A percentile compares a stretch with the other conserved stretches of the same genome.
Evolutionary conservation across 2,888 invertebrate species (phyloP).

Genomic region (Hecatera dysodea): DNA sequence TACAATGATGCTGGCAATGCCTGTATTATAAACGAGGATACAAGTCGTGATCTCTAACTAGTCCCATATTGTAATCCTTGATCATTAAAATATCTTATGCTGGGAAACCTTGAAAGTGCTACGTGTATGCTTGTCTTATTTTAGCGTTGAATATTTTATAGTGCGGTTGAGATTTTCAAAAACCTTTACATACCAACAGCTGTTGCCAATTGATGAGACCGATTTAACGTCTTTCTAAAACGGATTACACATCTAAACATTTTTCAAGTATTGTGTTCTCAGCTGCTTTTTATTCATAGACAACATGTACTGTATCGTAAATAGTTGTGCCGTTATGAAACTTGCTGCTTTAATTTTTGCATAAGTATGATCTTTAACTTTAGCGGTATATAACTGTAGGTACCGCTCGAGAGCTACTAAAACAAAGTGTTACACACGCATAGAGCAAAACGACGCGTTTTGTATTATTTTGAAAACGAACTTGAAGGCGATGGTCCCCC

Average conservation of each 20-base stretch:
- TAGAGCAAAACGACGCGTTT: slow-evolving; percentile 17
- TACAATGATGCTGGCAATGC: background rate
- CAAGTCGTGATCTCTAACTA: slow-evolving; percentile 14
- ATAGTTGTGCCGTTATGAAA: slow-evolving; percentile 43
- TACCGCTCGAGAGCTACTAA: slow-evolving; percentile 29
- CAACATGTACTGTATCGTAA: slow-evolving; percentile 36
- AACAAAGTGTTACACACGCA: slow-evolving; percentile 39
- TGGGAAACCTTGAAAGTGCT: slow-evolving; percentile 50
- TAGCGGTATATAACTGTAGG: slow-evolving; percentile 35
- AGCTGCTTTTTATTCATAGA: slow-evolving; percentile 43
- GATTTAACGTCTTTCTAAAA: slow-evolving; percentile 64
- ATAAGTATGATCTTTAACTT: slow-evolving; percentile 37
- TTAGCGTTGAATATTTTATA: slow-evolving; percentile 52
- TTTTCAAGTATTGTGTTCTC: slow-evolving; percentile 33
- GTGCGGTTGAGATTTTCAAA: slow-evolving; percentile 51
- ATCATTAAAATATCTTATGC: slow-evolving; percentile 12
- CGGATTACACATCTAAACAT: slow-evolving; percentile 54
- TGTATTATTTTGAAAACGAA: slow-evolving; percentile 10
- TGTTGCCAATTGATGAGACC: slow-evolving; percentile 59
- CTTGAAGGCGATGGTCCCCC: background rate
- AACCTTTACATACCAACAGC: slow-evolving; percentile 45
- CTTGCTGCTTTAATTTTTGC: slow-evolving; percentile 38
- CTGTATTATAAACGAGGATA: background rate
- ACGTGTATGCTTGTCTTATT: slow-evolving; percentile 45
- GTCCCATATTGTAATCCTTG: slow-evolving; percentile 1